Evolutionary conservation across 2,113 vertebrate genomes (phyloP), one percentile per base, ranked within the genome.

Genomic region (Puntigrus tetrazona): DNA sequence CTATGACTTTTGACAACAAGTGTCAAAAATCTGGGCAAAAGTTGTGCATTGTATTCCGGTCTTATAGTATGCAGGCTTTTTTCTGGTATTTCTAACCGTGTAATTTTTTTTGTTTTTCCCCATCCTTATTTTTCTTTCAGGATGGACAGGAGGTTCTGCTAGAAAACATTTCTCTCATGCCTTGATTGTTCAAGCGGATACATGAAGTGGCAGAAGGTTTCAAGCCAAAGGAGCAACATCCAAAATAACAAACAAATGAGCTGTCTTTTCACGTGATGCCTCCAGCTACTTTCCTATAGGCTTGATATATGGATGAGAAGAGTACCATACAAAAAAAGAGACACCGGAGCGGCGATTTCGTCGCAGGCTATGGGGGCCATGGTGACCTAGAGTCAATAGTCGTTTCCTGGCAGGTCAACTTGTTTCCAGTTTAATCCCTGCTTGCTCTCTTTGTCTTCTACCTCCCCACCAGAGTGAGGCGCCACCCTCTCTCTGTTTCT

Each of bases 381-480:
- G 96, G 96, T 96, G 92, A 96, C 96, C 83, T 96, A 94, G 95
- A 90, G 89, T 93, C 84, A 86, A 50, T 74, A 10, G 22, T 59
- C 5, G 84, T 86, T 85, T 88, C 47, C 59, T 86, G 61, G 61
- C 78, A 80, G 84, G 70, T 50, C 36, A 83, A 34, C 38, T 29
- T 43, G 11, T 59, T 67, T 43, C 76, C 27, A 25, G 31, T 16
- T 29, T 13, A 75, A 34, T 59, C 41, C 86, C 59, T 69, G 22
- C 89, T 85, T 57, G 13, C 88, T 85, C 91, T 89, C 85, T 87
- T 90, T 86, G 81, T 52, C 61, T 91, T 90, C 91, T 90, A 52
- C 27, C 65, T 81, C 80, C 20, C 57, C 67, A 61, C 84, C 87
- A 77, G 70, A 52, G 47, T 38, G 22, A 52, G 50, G 20, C 11